Base-by-base conservation (phyloP, 2,888 invertebrate species). In the Holacanthella duospinosa region DNA sequence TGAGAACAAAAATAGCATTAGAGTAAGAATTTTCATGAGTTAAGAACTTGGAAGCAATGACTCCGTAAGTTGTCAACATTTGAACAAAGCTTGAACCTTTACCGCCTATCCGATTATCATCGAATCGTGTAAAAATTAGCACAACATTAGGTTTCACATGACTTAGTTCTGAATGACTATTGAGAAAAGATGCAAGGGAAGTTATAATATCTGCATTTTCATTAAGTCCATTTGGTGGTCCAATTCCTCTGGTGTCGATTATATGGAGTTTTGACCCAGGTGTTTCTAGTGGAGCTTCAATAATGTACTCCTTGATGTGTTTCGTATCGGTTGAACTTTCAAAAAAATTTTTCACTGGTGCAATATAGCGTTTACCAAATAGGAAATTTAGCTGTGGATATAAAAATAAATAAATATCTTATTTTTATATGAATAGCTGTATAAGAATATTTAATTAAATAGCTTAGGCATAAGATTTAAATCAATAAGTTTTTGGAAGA, bases 171-270 rank as follows among this genome's bases (percentile, higher is more conserved):
- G 1, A 2, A 19, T 61, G 57, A 1, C 1, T 26, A n/a, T 21
- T 58, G 2, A 28, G 16, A 54, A 58, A 62, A 16, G 16, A 29
- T 1, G 29, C 26, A 0, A 62, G 27, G 1, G 53, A 29, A 27
- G 57, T 36, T n/a, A 58, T 24, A 25, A 62, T 27, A 53, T 44
- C 26, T 29, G 57, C 44, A 21, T 62, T 58, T 58, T 58, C 57
- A 6, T 57, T 27, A 9, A 62, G 24, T n/a, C 62, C 56, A 55
- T 62, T 62, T 44, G 48, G 27, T 28, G 48, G 53, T 1, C 62
- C 62, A 1, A 62, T 36, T 25, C 62, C 62, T 16, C 58, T 57
- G 2, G 56, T 29, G 21, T 62, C 62, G 25, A 62, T 62, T 9
- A 62, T 28, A 1, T 27, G 12, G 2, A 61, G 1, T 16, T 43